phyloP scores from a whole-genome alignment of 1,140 invertebrate genomes.

The Microplitis mediator region DNA sequence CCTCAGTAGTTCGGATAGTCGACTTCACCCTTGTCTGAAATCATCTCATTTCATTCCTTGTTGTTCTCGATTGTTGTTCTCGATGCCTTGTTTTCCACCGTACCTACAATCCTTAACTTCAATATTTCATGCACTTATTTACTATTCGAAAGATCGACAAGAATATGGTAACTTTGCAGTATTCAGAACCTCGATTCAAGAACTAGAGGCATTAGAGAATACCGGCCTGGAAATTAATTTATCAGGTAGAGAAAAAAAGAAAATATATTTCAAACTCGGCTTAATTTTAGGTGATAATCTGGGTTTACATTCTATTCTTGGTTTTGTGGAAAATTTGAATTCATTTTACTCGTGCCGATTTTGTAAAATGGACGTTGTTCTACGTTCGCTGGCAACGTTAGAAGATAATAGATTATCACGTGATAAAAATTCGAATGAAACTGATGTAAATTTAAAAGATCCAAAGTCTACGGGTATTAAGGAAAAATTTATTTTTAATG shows the following conservation, averaged over 20 bases:
- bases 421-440: not conserved
- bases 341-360: not conserved
- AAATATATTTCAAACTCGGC: conserved; percentile 19
- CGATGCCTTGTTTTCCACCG: no score
- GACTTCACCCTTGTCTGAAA: no score
- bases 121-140: no score
- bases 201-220: no score
- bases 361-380: conserved; percentile 6
- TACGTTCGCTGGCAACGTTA: not conserved
- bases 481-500: conserved; percentile 44
- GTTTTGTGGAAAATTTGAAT: not conserved
- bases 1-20: no score
- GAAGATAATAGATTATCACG: not conserved
- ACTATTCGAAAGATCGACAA: no score
- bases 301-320: not conserved
- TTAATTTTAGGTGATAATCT: not conserved
- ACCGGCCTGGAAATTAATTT: conserved; percentile 22
- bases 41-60: no score
- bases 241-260: conserved; percentile 5
- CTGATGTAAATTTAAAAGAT: not conserved
- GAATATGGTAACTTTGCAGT: no score
- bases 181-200: no score
- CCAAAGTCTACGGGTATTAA: conserved; percentile 39
- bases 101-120: no score
- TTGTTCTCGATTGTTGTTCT: no score